A percentile compares a stretch with the other conserved stretches of the same genome.
Evolutionary conservation across 2,888 invertebrate species (phyloP).

Genomic region (Polietes domitor): DNA sequence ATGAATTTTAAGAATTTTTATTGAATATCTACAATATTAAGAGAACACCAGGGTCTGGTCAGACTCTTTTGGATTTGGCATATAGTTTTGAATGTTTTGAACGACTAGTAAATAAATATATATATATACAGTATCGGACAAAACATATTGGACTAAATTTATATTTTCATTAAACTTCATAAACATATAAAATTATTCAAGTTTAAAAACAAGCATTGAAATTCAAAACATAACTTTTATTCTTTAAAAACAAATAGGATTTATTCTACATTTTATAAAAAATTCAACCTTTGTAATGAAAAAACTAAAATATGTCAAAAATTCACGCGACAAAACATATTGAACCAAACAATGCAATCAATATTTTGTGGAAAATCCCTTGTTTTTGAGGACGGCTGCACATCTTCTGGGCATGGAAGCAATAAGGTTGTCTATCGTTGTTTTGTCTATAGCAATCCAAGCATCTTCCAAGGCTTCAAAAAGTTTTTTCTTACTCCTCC

Average conservation of each 20-base stretch:
- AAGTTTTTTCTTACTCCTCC: slow-evolving; percentile 11
- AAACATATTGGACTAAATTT: too few relatives aligned
- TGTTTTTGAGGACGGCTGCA: background rate
- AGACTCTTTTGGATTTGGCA: too few relatives aligned
- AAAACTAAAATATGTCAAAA: slow-evolving; percentile 7
- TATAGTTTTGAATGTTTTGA: too few relatives aligned
- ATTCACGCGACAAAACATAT: slow-evolving; percentile 15
- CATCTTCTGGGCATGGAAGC: background rate
- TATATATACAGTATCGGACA: too few relatives aligned
- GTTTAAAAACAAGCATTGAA: too few relatives aligned
- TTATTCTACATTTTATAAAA: background rate
- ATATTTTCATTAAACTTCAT: too few relatives aligned
- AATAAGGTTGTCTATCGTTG: slow-evolving; percentile 7
- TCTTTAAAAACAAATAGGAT: slow-evolving; percentile 12
- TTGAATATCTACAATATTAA: too few relatives aligned
- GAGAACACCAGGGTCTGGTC: too few relatives aligned
- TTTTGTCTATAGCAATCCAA: slow-evolving; percentile 13
- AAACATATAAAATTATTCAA: too few relatives aligned
- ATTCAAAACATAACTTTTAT: too few relatives aligned
- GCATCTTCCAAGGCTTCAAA: slow-evolving; percentile 1
- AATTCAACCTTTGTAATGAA: slow-evolving; percentile 2
- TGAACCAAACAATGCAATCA: background rate
- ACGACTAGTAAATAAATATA: too few relatives aligned
- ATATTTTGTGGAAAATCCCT: background rate
- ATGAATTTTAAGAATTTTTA: too few relatives aligned